phyloP scores from a whole-genome alignment of 2,113 vertebrate species.

The Narcine bancroftii region DNA sequence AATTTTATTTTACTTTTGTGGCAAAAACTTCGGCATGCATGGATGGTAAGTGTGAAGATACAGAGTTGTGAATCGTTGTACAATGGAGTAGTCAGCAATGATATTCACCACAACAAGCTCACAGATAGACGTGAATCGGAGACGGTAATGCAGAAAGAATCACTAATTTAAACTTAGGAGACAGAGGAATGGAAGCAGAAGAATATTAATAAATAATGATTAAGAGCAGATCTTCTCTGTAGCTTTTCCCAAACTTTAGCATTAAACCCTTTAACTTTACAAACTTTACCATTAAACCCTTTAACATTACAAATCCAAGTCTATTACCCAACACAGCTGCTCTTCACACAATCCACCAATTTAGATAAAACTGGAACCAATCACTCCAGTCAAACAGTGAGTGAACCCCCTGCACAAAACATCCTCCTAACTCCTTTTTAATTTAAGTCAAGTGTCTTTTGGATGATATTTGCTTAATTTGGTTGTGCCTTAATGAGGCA shows the following conservation, averaged over 20 bases:
- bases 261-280: background rate
- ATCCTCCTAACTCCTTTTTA: background rate
- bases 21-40: background rate
- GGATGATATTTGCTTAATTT: background rate
- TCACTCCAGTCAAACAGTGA: slow-evolving; percentile 28
- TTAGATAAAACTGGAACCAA: slow-evolving; percentile 41
- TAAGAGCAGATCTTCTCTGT: too few relatives aligned
- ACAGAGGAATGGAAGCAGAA: background rate
- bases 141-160: background rate
- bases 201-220: too few relatives aligned
- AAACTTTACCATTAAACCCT: background rate
- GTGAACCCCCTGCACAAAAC: background rate
- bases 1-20: background rate
- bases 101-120: background rate
- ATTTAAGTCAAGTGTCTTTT: background rate
- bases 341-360: slow-evolving; percentile 1
- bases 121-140: too few relatives aligned
- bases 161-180: background rate
- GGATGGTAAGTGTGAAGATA: background rate
- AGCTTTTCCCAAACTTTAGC: background rate
- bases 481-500: background rate
- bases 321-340: background rate
- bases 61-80: too few relatives aligned
- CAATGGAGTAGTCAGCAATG: background rate
- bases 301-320: background rate